A percentile compares a stretch with the other conserved stretches of the same genome.
Evolutionary conservation across 2,888 invertebrate genomes (phyloP).

Genomic region (Sphaeridia pumilis): DNA sequence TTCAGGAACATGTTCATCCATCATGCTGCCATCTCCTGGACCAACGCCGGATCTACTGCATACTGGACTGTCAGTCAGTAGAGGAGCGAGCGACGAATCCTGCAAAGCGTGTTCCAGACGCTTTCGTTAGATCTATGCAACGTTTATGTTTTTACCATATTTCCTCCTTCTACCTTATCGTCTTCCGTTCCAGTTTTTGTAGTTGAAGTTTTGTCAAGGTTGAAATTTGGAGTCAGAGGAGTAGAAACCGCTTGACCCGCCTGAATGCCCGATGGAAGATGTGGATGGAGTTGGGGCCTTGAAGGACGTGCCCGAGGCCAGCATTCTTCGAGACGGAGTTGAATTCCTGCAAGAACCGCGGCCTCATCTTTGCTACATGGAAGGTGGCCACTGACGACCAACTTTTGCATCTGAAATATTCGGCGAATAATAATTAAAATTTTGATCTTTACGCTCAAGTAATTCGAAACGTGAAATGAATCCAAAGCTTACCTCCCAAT

Average conservation of each 20-base stretch:
- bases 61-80: constrained; percentile 29
- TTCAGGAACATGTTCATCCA: constrained; percentile 17
- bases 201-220: constrained; percentile 19
- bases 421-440: too few species aligned
- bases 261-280: not conserved
- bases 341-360: constrained; percentile 50
- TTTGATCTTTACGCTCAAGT: not conserved
- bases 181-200: constrained; percentile 14
- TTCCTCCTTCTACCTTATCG: constrained; percentile 17
- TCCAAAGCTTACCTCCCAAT: constrained; percentile 45
- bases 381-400: constrained; percentile 49
- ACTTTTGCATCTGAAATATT: constrained; percentile 47
- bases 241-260: not conserved
- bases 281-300: constrained; percentile 21
- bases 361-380: constrained; percentile 53
- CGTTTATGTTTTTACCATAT: too few species aligned
- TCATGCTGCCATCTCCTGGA: constrained; percentile 30
- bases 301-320: constrained; percentile 40
- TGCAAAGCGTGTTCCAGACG: constrained; percentile 17
- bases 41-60: constrained; percentile 16
- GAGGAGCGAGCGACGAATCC: constrained; percentile 34
- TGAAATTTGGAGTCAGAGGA: constrained; percentile 15
- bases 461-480: not conserved
- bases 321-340: constrained; percentile 50
- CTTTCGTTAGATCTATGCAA: too few species aligned